A percentile compares a stretch with the other conserved stretches of the same genome.
These are phyloP conservation scores for Creontiades dilutus DNA, from an alignment of 2,888 invertebrate genomes.

Conservation along the genomic window DNA sequence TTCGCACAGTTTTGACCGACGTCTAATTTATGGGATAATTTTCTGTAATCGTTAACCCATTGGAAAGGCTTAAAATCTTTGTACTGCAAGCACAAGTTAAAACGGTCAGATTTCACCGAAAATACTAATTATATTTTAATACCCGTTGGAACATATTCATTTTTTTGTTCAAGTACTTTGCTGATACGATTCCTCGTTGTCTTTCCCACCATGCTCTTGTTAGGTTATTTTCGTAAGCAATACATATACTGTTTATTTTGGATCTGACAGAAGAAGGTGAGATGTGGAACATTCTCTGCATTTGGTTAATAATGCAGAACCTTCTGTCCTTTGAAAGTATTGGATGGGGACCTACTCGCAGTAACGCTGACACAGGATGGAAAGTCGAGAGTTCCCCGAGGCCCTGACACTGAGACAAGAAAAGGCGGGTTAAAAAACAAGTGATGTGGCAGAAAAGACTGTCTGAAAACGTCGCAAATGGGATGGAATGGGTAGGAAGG, in stretches of 20 bases:
- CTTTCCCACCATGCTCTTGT: too few species aligned
- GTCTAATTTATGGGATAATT: too few species aligned
- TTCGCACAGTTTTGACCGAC: too few species aligned
- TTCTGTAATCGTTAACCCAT: too few species aligned
- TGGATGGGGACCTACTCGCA: conserved; percentile 34
- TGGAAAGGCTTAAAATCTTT: too few species aligned
- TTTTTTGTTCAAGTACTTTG: too few species aligned
- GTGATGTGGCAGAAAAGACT: conserved; percentile 61
- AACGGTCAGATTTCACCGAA: too few species aligned
- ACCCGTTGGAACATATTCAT: too few species aligned
- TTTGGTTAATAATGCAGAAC: conserved; percentile 52
- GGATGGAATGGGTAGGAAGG: background rate
- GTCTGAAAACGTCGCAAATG: conserved; percentile 49
- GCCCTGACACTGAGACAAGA: conserved; percentile 27
- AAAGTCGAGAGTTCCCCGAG: conserved; percentile 41
- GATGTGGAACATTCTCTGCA: background rate
- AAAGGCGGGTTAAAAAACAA: conserved; percentile 47
- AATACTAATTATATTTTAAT: too few species aligned
- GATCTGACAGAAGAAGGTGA: background rate
- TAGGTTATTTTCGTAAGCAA: background rate
- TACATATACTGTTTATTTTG: background rate
- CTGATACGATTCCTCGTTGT: too few species aligned
- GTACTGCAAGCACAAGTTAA: too few species aligned
- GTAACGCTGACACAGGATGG: conserved; percentile 58
- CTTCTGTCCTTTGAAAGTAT: conserved; percentile 57